A percentile compares a stretch with the other conserved stretches of the same genome.
phyloP scores from a whole-genome alignment of 2,888 invertebrate species.

The Sarcophaga rosellei region DNA sequence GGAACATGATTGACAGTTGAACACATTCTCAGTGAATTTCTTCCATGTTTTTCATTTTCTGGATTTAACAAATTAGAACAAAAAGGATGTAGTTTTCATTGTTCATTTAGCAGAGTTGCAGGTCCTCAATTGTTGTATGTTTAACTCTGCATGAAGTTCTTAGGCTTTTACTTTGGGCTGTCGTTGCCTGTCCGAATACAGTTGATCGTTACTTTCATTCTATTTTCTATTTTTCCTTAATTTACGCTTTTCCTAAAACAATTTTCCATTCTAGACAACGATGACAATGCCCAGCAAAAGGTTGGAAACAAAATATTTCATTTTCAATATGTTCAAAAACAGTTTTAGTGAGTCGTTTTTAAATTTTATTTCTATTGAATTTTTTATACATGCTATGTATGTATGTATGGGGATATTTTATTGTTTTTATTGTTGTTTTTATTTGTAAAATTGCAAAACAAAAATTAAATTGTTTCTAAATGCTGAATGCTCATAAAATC shows the following conservation, averaged over 20 bases:
- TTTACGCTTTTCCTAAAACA: not conserved
- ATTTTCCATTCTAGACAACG: not conserved
- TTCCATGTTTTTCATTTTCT: not conserved
- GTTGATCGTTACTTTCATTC: not conserved
- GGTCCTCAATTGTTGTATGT: not conserved
- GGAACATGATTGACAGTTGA: slow-evolving; percentile 48
- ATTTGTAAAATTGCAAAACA: too few relatives aligned
- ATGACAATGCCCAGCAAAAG: too few relatives aligned
- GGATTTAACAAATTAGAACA: slow-evolving; percentile 10
- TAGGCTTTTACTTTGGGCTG: not conserved
- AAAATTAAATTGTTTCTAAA: too few relatives aligned
- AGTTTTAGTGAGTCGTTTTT: too few relatives aligned
- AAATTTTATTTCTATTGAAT: not conserved
- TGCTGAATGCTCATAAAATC: too few relatives aligned
- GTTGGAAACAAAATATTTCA: too few relatives aligned
- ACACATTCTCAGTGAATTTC: not conserved
- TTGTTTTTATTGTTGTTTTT: too few relatives aligned
- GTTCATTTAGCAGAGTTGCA: not conserved
- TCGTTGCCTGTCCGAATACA: not conserved
- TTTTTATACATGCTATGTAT: not conserved
- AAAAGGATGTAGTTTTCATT: not conserved
- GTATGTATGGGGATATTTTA: too few relatives aligned
- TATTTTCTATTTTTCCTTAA: not conserved
- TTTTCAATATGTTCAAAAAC: not conserved
- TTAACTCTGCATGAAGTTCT: not conserved